These are phyloP conservation scores for Myopa testacea DNA, from an alignment of 2,888 invertebrate genomes.

Conservation along the genomic window DNA sequence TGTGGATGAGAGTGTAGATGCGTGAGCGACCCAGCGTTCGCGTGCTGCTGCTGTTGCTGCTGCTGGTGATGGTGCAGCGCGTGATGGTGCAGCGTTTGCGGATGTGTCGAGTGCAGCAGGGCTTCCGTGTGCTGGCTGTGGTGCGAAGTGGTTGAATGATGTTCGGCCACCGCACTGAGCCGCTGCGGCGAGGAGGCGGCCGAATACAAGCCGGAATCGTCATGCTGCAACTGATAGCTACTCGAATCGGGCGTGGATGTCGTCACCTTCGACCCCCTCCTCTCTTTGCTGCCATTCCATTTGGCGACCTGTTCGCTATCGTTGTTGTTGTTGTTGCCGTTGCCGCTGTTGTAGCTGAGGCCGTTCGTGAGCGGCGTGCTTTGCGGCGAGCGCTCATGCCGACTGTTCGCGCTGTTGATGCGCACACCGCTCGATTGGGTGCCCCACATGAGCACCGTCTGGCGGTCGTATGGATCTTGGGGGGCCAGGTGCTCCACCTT, in stretches of 20 bases:
- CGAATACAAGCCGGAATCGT: slow-evolving; percentile 62
- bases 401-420: slow-evolving; percentile 58
- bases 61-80: slow-evolving; percentile 36
- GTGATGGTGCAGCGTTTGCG: slow-evolving; percentile 47
- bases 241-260: slow-evolving; percentile 53
- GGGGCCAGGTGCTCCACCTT: slow-evolving; percentile 62
- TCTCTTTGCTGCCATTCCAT: slow-evolving; percentile 57
- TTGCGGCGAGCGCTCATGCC: slow-evolving; percentile 62
- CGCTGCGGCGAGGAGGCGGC: slow-evolving; percentile 58
- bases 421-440: slow-evolving; percentile 69
- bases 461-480: slow-evolving; percentile 72
- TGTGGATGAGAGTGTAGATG: slow-evolving; percentile 43
- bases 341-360: slow-evolving; percentile 52
- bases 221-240: slow-evolving; percentile 58
- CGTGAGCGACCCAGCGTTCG: too few relatives aligned
- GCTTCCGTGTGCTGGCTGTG: slow-evolving; percentile 31
- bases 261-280: slow-evolving; percentile 36
- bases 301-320: slow-evolving; percentile 54
- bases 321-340: slow-evolving; percentile 54
- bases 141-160: slow-evolving; percentile 48
- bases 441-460: slow-evolving; percentile 96
- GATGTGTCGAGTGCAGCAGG: slow-evolving; percentile 34
- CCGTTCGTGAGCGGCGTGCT: slow-evolving; percentile 67
- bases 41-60: slow-evolving; percentile 37
- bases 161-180: slow-evolving; percentile 56